A percentile compares a stretch with the other conserved stretches of the same genome.
phyloP scores from a whole-genome alignment of 2,888 invertebrate genomes.

The Allolobophora icterica region DNA sequence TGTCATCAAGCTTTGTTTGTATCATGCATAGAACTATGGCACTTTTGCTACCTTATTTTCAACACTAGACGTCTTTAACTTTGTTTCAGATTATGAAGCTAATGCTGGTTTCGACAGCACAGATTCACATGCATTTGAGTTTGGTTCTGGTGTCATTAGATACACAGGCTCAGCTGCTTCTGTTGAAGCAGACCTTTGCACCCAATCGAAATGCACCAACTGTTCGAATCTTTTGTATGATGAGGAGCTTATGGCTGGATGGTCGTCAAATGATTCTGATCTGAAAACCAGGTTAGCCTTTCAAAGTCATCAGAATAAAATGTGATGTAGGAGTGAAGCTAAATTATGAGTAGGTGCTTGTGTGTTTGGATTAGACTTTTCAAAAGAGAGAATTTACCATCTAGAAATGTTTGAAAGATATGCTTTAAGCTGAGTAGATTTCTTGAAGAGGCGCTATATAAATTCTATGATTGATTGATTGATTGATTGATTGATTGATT shows the following conservation, averaged over 20 bases:
- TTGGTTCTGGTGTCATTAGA: not conserved
- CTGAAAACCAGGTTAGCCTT: conserved; percentile 31
- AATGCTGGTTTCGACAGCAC: not conserved
- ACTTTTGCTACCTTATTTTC: not conserved
- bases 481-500: no score
- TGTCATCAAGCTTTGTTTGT: not conserved
- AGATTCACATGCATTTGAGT: conserved; percentile 1
- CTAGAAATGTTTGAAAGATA: no score
- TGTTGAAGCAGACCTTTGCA: conserved; percentile 28
- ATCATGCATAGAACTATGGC: not conserved
- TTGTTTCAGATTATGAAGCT: conserved; percentile 13
- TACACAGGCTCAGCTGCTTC: not conserved
- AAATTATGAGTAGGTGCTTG: no score
- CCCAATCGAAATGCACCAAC: conserved; percentile 37
- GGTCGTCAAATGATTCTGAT: conserved; percentile 33
- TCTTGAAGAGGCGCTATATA: no score
- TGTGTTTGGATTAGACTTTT: no score
- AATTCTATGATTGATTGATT: no score
- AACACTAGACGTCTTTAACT: not conserved
- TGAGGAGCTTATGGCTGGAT: conserved; percentile 37
- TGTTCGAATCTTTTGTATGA: conserved; percentile 34
- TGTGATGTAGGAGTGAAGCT: no score
- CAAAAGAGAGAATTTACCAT: no score
- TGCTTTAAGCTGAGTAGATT: no score
- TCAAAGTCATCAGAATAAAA: not conserved